Conservation (phyloP, 1,140 invertebrate genomes). For the Camponotus vicinus region DNA sequence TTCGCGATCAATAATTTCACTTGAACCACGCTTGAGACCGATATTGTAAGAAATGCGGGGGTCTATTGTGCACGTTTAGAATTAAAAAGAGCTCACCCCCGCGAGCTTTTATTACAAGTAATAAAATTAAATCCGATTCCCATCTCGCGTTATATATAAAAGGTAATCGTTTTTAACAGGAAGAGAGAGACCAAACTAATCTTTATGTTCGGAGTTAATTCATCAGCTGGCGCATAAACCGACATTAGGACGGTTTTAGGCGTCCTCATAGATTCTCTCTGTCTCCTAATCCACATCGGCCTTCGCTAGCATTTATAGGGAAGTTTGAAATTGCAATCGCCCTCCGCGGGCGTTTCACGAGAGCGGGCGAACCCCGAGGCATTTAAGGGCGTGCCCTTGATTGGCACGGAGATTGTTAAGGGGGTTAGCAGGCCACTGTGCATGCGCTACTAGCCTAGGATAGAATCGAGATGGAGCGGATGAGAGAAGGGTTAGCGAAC, state of each 20-base stretch:
- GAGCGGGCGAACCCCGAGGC: slow-evolving; percentile 38
- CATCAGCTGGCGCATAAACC: slow-evolving; percentile 63
- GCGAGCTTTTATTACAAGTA: neutral
- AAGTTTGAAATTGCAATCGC: slow-evolving; percentile 71
- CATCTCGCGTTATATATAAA: slow-evolving; percentile 9
- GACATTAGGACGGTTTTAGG: slow-evolving; percentile 57
- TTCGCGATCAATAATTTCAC: slow-evolving; percentile 27
- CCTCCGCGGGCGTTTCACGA: slow-evolving; percentile 13
- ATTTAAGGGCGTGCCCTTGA: slow-evolving; percentile 71
- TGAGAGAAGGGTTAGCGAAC: slow-evolving; percentile 18
- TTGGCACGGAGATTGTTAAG: slow-evolving; percentile 71
- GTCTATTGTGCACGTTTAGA: neutral
- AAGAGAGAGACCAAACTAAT: neutral
- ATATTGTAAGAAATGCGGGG: neutral
- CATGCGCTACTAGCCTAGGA: slow-evolving; percentile 39
- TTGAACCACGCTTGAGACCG: neutral
- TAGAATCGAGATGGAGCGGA: slow-evolving; percentile 29
- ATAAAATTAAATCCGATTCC: slow-evolving; percentile 19
- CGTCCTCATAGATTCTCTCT: slow-evolving; percentile 29
- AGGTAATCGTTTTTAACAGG: neutral
- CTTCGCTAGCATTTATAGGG: slow-evolving; percentile 62
- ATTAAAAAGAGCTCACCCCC: slow-evolving; percentile 11
- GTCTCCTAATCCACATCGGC: slow-evolving; percentile 45
- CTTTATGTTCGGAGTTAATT: slow-evolving; percentile 65
- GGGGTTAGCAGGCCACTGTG: slow-evolving; percentile 69